Percentiles rank a stretch among this genome's conserved stretches.
Conservation (phyloP, 2,888 invertebrate species). For the Mesorhabditis sp. region DNA sequence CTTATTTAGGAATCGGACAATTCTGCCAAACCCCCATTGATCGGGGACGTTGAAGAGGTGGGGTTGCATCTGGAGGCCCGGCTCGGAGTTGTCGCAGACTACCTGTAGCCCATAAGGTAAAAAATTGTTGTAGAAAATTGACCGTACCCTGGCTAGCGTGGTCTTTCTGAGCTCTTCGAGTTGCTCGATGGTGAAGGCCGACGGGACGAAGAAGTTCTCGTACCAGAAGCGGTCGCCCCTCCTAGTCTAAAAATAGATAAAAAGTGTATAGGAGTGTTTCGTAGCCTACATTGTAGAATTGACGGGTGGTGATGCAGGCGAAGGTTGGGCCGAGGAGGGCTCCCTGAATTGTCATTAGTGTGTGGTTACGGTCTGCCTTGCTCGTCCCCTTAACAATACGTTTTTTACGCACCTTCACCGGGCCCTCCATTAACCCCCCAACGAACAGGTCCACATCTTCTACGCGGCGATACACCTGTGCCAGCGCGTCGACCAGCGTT, state of each 20-base stretch:
- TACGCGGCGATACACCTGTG: constrained; percentile 30
- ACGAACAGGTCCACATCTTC: constrained; percentile 56
- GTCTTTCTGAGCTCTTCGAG: constrained; percentile 52
- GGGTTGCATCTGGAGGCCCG: constrained; percentile 48
- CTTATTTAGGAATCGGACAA: background rate
- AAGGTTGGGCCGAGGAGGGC: constrained; percentile 56
- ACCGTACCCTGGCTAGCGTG: constrained; percentile 34
- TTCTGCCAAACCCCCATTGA: constrained; percentile 44
- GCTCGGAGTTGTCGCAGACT: constrained; percentile 56
- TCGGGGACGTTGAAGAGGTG: constrained; percentile 50
- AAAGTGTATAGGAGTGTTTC: background rate
- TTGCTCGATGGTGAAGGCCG: constrained; percentile 53
- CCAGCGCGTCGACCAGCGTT: constrained; percentile 18
- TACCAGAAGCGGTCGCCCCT: constrained; percentile 59
- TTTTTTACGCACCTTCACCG: constrained; percentile 20
- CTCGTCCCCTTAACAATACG: no score
- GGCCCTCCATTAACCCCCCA: constrained; percentile 54
- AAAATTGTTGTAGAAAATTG: background rate
- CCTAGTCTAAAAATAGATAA: constrained; percentile 27
- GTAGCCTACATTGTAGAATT: constrained; percentile 44
- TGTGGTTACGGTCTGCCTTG: background rate
- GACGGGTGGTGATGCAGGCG: constrained; percentile 52
- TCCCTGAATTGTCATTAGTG: constrained; percentile 11
- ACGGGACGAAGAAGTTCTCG: constrained; percentile 57
- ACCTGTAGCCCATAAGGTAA: constrained; percentile 15